Percentiles rank a stretch among this genome's conserved stretches.
These are phyloP conservation scores for Cebus imitator DNA, from an alignment of 2,113 vertebrate genomes.

Conservation along the genomic window DNA sequence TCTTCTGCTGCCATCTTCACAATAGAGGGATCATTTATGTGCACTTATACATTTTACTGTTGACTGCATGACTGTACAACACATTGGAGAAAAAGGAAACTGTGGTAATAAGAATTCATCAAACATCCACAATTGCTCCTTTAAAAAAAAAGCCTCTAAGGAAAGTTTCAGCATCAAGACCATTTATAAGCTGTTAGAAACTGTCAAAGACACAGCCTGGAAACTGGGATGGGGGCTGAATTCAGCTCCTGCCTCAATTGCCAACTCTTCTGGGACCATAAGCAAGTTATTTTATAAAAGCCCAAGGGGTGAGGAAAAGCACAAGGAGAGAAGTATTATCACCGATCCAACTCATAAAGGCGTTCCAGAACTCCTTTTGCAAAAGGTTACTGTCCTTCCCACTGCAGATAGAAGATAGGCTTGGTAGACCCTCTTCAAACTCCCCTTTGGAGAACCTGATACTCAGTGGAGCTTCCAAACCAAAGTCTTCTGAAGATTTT, in stretches of 20 bases:
- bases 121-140: conserved; percentile 58
- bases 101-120: conserved; percentile 63
- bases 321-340: background rate
- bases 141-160: conserved; percentile 17
- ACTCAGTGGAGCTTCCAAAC: background rate
- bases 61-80: conserved; percentile 64
- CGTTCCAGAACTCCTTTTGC: background rate
- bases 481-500: background rate
- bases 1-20: conserved; percentile 66
- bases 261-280: background rate
- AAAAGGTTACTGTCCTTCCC: background rate
- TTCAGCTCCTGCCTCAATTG: background rate
- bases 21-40: conserved; percentile 68
- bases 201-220: background rate
- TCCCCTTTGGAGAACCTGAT: background rate
- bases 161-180: background rate
- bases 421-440: background rate
- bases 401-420: background rate
- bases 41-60: conserved; percentile 70
- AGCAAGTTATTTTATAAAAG: background rate
- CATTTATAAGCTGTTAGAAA: conserved; percentile 54
- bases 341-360: background rate
- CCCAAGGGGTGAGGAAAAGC: background rate
- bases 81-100: conserved; percentile 46
- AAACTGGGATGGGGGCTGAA: background rate